phyloP scores from a whole-genome alignment of 2,113 vertebrate species.

The Murina feae region DNA sequence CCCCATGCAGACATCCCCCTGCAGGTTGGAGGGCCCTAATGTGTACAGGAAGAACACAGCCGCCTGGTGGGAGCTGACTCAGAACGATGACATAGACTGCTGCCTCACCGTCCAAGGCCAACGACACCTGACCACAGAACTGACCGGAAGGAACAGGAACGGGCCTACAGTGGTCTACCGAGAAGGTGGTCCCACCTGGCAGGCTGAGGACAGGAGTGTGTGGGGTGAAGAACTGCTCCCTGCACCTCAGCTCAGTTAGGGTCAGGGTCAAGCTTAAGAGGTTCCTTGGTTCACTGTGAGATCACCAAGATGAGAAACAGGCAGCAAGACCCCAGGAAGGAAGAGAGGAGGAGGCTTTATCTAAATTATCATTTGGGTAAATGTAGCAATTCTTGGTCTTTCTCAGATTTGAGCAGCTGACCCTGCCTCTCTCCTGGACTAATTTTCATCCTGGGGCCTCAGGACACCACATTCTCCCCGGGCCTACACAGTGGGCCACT shows the following conservation, averaged over 20 bases:
- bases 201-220: too few relatives aligned
- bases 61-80: not conserved
- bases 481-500: not conserved
- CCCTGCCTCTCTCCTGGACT: not conserved
- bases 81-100: not conserved
- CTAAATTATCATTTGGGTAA: accelerated
- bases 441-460: not conserved
- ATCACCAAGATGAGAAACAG: not conserved
- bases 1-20: not conserved
- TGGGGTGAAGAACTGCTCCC: too few relatives aligned
- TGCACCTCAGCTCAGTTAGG: too few relatives aligned
- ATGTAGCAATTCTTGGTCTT: accelerated
- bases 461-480: too few relatives aligned
- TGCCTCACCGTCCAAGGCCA: not conserved
- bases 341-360: not conserved
- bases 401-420: not conserved
- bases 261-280: too few relatives aligned
- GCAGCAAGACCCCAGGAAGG: not conserved
- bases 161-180: too few relatives aligned
- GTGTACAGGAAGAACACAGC: not conserved
- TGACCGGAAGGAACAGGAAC: not conserved
- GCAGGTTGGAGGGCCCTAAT: not conserved
- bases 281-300: not conserved
- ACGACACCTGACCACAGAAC: not conserved
- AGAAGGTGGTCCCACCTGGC: too few relatives aligned